These are phyloP conservation scores for Chorisops tibialis DNA, from an alignment of 2,888 invertebrate genomes.

Conservation along the genomic window DNA sequence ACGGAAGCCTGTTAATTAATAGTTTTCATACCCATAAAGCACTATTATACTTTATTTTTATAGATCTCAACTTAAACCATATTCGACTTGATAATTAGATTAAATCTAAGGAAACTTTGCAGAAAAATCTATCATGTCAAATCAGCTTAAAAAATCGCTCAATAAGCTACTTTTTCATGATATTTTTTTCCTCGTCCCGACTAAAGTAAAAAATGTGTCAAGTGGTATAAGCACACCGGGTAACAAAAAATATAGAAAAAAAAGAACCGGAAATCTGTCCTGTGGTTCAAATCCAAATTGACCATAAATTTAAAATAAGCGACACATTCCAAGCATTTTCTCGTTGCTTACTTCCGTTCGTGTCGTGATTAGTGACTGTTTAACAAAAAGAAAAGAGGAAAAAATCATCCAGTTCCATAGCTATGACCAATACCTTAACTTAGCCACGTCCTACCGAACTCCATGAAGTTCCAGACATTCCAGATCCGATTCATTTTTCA, in stretches of 20 bases:
- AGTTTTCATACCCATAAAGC: too few relatives aligned
- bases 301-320: conserved; percentile 38
- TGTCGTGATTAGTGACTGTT: conserved; percentile 34
- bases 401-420: not conserved
- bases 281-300: conserved; percentile 36
- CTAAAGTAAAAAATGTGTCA: too few relatives aligned
- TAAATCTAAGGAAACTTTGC: too few relatives aligned
- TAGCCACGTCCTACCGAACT: not conserved
- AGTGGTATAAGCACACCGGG: too few relatives aligned
- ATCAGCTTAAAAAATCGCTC: too few relatives aligned
- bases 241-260: conserved; percentile 9
- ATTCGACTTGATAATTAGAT: too few relatives aligned
- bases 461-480: conserved; percentile 5
- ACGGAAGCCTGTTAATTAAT: too few relatives aligned
- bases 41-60: too few relatives aligned
- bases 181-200: too few relatives aligned
- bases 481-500: conserved; percentile 9
- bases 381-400: conserved; percentile 1
- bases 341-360: conserved; percentile 36
- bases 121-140: too few relatives aligned
- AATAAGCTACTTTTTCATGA: too few relatives aligned
- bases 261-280: conserved; percentile 12
- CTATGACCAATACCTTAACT: not conserved
- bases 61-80: too few relatives aligned
- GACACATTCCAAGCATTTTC: conserved; percentile 38